Conservation (phyloP, 2,888 invertebrate species). For the Galeruca laticollis region DNA sequence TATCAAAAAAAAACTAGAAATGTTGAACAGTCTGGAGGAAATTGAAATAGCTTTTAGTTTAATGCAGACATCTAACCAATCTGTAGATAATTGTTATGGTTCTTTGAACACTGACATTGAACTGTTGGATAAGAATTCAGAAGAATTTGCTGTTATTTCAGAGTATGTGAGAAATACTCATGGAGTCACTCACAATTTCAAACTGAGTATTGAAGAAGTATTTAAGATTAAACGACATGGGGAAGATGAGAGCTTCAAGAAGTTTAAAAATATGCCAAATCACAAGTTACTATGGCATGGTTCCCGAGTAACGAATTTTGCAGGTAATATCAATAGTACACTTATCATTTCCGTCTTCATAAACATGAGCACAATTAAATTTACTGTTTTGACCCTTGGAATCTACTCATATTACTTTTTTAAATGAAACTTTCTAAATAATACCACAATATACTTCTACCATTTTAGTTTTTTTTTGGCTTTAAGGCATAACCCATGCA, state of each 20-base stretch:
- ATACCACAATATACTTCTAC: too few relatives aligned
- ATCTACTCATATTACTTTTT: too few relatives aligned
- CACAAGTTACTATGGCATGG: slow-evolving; percentile 96
- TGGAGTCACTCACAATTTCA: slow-evolving; percentile 88
- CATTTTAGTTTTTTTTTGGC: too few relatives aligned
- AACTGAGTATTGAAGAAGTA: slow-evolving; percentile 76
- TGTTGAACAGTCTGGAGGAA: slow-evolving; percentile 94
- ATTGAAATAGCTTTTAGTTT: slow-evolving; percentile 95
- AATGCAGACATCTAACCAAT: slow-evolving; percentile 72
- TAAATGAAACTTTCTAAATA: too few relatives aligned
- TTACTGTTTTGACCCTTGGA: too few relatives aligned
- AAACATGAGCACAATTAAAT: too few relatives aligned
- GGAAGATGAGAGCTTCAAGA: slow-evolving; percentile 83
- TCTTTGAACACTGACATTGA: slow-evolving; percentile 87
- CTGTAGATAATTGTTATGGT: slow-evolving; percentile 85
- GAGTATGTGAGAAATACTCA: slow-evolving; percentile 93
- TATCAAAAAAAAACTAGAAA: slow-evolving; percentile 81
- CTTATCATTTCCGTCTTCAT: too few relatives aligned
- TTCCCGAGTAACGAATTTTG: slow-evolving; percentile 93
- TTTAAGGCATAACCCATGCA: too few relatives aligned
- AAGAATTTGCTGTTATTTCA: slow-evolving; percentile 81
- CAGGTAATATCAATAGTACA: slow-evolving; percentile 74
- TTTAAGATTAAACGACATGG: slow-evolving; percentile 80
- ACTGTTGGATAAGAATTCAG: slow-evolving; percentile 74
- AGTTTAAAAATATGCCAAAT: slow-evolving; percentile 88